Evolutionary conservation across 2,113 vertebrate species (phyloP), one percentile per base, ranked within the genome.

Genomic region (Petaurus breviceps): DNA sequence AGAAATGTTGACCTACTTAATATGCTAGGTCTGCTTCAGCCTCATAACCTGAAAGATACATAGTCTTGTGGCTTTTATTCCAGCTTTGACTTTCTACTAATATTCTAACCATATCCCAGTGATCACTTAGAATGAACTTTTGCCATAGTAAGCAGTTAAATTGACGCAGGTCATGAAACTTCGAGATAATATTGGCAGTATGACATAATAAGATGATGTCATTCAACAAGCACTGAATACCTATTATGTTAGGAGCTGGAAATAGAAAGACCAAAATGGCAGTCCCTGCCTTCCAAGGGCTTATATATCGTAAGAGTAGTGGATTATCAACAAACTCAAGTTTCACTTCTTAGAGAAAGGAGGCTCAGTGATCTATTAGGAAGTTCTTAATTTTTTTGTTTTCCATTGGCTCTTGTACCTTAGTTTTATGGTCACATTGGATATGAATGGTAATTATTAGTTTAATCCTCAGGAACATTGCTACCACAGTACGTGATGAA

Each of bases 271-370:
- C 68, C 19, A 84, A 84, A 84, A 84, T 84, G 37, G 5, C 0
- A 84, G 68, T 43, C 7, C 19, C 37, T 77, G 37, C 16, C 37
- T 68, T 37, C 61, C 37, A 16, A 68, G 61, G 16, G 31, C 11
- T 16, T 68, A 68, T 14, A 31, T 68, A 37, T 37, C 31, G 31
- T 84, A 43, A 43, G 68, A 84, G 19, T 84, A 84, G n/a, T 22
- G 68, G 16, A 43, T 84, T 84, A 84, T 84, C 68, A 84, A 84
- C n/a, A 2, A 68, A 68, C 11, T 68, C 68, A 84, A n/a, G 68
- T 94, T 91, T 50, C 9, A 22, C 92, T 91, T 93, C 49, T 93
- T 91, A 90, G 53, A 84, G 52, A 52, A 93, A 23, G 31, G 90
- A 0, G 6, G 0, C 54, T 77, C 43, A 11, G 43, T 31, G 3